Conservation (phyloP, 2,888 invertebrate species). For the Dichetophora obliterata region DNA sequence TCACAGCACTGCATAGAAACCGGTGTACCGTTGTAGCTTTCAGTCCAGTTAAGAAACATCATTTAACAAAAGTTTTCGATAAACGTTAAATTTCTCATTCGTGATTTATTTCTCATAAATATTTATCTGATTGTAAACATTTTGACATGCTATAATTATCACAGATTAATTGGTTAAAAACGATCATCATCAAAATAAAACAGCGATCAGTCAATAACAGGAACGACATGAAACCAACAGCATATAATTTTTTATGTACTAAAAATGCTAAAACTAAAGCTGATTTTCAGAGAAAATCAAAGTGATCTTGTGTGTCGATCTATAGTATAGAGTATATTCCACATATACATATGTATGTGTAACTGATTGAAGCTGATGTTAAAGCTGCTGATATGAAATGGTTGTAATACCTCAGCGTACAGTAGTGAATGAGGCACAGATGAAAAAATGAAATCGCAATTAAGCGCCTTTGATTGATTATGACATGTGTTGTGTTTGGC, state of each 20-base stretch:
- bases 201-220: background rate
- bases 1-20: too few species aligned
- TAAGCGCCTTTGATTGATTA: conserved; percentile 33
- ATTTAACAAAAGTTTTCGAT: too few species aligned
- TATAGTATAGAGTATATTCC: background rate
- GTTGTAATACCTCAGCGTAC: background rate
- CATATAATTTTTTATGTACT: background rate
- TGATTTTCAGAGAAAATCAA: background rate
- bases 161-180: conserved; percentile 26
- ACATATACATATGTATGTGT: too few species aligned
- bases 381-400: background rate
- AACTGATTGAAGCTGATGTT: background rate
- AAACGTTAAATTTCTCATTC: background rate
- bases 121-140: conserved; percentile 2
- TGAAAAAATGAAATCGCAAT: conserved; percentile 4
- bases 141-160: conserved; percentile 25
- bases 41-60: too few species aligned
- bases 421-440: too few species aligned
- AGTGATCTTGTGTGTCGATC: background rate
- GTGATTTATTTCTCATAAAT: background rate
- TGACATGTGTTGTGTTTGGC: conserved; percentile 6
- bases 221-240: background rate
- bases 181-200: background rate
- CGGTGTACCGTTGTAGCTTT: too few species aligned
- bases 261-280: background rate